Base-by-base conservation (phyloP, 2,113 vertebrate genomes). In the Muscicapa adusta region DNA sequence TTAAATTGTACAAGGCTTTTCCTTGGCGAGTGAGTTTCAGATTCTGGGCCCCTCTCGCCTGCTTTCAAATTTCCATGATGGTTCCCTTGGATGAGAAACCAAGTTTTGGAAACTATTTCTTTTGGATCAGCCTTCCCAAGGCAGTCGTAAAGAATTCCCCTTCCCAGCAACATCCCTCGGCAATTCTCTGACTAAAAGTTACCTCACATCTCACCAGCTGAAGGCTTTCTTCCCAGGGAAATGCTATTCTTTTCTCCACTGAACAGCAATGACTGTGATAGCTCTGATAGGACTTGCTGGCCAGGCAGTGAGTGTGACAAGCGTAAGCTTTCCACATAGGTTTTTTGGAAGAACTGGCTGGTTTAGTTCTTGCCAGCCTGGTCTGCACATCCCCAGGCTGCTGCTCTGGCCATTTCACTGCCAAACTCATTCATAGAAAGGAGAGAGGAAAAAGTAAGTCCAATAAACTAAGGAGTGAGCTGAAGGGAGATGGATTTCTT, bases 11-110 rank as follows among this genome's bases (percentile, higher is more conserved):
- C 57, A 95, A 93, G 91, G 71, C 53, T 84, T 94, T n/a, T 88
- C 80, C 88, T 74, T 90, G 72, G 75, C 20, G 18, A 63, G 40
- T 0, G 20, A 90, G 65, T 57, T 95, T 74, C 63, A 63, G 68
- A 95, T 91, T 91, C 67, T 72, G 94, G 93, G 95, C 89, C 93
- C 85, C 93, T 91, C 88, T 93, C 53, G 42, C 85, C 57, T 75
- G 85, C 93, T 88, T 93, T 93, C 78, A 92, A 93, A 88, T 97
- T 96, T 97, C 95, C 95, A 93, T 94, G 95, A 95, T 96, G 96
- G 93, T 95, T 91, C 96, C 53, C 84, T 96, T 97, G 96, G 94
- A 96, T 65, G 83, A 95, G 79, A 96, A 96, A 93, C 65, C 43
- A 45, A 86, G 66, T 95, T 96, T 93, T 85, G 94, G 94, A 95